Evolutionary conservation across 2,113 vertebrate species (phyloP).

Genomic region (Xenopus laevis): DNA sequence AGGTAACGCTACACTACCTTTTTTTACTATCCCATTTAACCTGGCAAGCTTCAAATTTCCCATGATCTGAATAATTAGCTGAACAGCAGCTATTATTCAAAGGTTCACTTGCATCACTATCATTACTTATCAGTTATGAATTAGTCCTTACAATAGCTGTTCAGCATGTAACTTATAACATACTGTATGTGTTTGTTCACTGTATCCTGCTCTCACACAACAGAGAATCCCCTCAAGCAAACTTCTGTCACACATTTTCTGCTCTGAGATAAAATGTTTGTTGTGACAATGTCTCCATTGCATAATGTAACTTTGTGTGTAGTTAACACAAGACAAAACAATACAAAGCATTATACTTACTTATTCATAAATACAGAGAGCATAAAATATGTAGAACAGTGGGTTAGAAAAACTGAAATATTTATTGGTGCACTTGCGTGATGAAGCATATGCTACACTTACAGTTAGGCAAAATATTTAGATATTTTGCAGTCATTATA

Average conservation of each 20-base stretch:
- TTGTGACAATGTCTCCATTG: conserved; percentile 4
- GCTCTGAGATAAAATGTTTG: background rate
- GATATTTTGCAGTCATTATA: background rate
- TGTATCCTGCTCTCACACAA: no score
- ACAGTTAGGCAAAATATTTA: background rate
- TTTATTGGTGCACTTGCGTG: background rate
- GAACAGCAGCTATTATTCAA: no score
- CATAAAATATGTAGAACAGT: conserved; percentile 21
- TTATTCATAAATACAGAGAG: background rate
- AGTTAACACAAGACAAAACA: conserved; percentile 9
- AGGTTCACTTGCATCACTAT: no score
- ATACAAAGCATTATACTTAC: conserved; percentile 4
- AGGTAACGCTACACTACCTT: no score
- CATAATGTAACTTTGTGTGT: background rate
- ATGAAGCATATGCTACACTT: background rate
- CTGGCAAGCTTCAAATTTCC: no score
- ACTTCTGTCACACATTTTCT: background rate
- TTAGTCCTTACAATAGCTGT: no score
- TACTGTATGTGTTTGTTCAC: no score
- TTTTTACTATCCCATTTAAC: no score
- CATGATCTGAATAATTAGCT: no score
- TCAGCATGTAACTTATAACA: no score
- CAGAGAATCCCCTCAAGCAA: background rate
- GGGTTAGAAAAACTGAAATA: background rate
- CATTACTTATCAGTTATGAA: no score